Conservation (phyloP, 2,888 invertebrate genomes). For the Synergus japonicus region DNA sequence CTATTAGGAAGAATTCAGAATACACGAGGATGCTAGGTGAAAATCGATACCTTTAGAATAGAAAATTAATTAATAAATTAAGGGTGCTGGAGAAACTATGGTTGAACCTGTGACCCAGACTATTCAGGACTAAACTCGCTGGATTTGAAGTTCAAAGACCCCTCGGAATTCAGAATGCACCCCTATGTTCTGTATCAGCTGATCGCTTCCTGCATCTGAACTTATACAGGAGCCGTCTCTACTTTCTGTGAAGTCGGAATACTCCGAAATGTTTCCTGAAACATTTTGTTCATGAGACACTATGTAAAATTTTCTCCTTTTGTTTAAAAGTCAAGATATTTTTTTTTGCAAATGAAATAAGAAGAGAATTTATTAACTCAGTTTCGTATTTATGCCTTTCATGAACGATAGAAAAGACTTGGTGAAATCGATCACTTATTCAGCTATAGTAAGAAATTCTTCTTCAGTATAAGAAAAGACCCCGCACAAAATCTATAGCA, state of each 20-base stretch:
- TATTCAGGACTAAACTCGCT: background rate
- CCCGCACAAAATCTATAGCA: too few species aligned
- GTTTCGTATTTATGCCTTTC: too few species aligned
- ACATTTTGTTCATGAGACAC: too few species aligned
- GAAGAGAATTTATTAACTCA: too few species aligned
- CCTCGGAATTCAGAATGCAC: background rate
- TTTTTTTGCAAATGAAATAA: too few species aligned
- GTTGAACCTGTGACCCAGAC: constrained; percentile 11
- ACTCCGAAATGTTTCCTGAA: background rate
- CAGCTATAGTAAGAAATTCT: too few species aligned
- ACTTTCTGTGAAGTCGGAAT: background rate
- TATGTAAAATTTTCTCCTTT: too few species aligned
- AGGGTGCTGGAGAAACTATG: background rate
- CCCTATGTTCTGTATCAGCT: background rate
- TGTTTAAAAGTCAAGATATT: too few species aligned
- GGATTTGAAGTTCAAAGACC: background rate
- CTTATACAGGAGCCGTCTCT: background rate
- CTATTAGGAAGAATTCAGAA: background rate
- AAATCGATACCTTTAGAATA: constrained; percentile 13
- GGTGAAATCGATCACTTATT: too few species aligned
- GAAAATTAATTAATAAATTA: constrained; percentile 18
- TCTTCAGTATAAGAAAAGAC: too few species aligned
- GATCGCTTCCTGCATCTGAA: background rate
- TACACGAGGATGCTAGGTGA: background rate
- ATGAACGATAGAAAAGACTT: too few species aligned